These are phyloP conservation scores for Ennomos quercinarius DNA, from an alignment of 2,888 invertebrate genomes.

Conservation along the genomic window DNA sequence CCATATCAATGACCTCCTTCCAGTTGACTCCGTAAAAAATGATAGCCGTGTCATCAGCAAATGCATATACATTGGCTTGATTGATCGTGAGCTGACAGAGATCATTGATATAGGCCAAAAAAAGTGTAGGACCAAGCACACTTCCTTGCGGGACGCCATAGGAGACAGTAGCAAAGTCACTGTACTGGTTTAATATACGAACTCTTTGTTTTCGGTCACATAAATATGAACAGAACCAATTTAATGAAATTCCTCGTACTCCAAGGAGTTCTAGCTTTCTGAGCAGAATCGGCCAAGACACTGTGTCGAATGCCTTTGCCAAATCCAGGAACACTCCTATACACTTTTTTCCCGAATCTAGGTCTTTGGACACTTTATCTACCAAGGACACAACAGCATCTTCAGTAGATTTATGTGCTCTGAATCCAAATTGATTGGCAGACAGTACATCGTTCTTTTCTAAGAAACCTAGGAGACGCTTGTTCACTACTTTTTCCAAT, in stretches of 20 bases:
- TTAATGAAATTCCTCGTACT: conserved; percentile 12
- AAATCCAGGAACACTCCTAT: conserved; percentile 29
- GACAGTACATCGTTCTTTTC: conserved; percentile 2
- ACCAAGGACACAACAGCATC: conserved; percentile 3
- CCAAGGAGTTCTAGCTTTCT: conserved; percentile 24
- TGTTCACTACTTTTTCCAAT: conserved; percentile 10
- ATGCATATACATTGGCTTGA: conserved; percentile 15
- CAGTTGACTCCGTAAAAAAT: conserved; percentile 23
- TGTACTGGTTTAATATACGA: not conserved
- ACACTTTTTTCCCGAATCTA: not conserved
- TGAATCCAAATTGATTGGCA: conserved; percentile 3
- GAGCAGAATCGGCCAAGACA: conserved; percentile 27
- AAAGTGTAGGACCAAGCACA: conserved; percentile 12
- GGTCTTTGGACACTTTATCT: not conserved
- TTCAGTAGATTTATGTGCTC: conserved; percentile 3
- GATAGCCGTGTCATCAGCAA: conserved; percentile 24
- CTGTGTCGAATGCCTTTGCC: conserved; percentile 28
- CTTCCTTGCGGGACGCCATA: conserved; percentile 21
- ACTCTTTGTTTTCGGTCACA: conserved; percentile 20
- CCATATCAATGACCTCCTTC: conserved; percentile 1
- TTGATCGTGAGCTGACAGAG: conserved; percentile 13
- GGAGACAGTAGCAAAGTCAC: conserved; percentile 7
- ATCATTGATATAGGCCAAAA: conserved; percentile 25
- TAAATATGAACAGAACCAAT: conserved; percentile 28
- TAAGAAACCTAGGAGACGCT: conserved; percentile 1